Conservation (phyloP, 2,113 vertebrate species). For the Equus przewalskii region DNA sequence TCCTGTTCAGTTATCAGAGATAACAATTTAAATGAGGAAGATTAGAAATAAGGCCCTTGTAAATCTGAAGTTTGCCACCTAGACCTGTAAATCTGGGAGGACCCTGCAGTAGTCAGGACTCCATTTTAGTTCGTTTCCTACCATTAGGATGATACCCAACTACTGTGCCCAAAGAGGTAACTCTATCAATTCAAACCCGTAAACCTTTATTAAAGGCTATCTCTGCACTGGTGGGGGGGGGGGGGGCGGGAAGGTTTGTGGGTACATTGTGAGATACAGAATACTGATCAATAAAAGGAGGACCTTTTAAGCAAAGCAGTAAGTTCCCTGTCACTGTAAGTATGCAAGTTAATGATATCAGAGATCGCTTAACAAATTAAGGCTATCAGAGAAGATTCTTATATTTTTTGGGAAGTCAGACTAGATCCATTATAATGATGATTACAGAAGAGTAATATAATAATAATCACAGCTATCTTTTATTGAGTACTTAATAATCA, state of each 20-base stretch:
- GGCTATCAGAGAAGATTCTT: not conserved
- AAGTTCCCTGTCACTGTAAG: not conserved
- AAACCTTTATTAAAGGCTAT: not conserved
- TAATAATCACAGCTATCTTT: not conserved
- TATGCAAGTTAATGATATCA: not conserved
- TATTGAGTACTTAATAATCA: not conserved
- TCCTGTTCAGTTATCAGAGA: conserved; percentile 69
- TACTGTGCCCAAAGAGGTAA: not conserved
- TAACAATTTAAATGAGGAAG: conserved; percentile 16
- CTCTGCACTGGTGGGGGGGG: not conserved
- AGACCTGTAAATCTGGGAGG: not conserved
- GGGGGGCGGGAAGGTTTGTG: not conserved
- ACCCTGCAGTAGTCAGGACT: not conserved
- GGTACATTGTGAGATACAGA: not conserved
- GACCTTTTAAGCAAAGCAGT: not conserved
- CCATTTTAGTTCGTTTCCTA: not conserved
- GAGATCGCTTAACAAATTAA: not conserved
- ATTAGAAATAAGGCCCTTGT: not conserved
- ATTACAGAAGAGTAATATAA: not conserved
- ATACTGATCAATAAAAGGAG: not conserved
- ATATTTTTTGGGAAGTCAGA: not conserved
- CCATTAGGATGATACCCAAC: not conserved
- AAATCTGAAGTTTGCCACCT: not conserved
- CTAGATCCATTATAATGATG: not conserved
- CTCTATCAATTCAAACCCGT: not conserved